phyloP scores from a whole-genome alignment of 2,113 vertebrate species.

The Neomonachus schauinslandi region DNA sequence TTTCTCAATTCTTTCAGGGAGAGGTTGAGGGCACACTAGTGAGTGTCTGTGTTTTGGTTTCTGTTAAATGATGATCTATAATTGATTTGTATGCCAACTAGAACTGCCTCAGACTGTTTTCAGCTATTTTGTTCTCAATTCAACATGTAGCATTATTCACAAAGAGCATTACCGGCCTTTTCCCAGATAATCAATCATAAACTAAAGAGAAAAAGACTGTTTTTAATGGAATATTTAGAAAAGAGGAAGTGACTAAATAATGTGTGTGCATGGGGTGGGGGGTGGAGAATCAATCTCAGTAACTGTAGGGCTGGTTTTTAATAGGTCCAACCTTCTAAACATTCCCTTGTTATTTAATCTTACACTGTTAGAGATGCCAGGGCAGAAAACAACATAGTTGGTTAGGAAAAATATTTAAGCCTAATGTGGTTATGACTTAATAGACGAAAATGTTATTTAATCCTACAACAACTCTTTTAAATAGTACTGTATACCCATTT shows the following conservation, averaged over 20 bases:
- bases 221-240: constrained; percentile 83
- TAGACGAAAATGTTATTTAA: neutral
- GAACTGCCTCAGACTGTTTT: constrained; percentile 81
- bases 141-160: constrained; percentile 81
- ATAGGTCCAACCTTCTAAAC: neutral
- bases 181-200: constrained; percentile 82
- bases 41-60: constrained; percentile 83
- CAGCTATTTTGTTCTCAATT: constrained; percentile 84
- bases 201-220: constrained; percentile 83
- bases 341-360: neutral
- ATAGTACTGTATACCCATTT: neutral
- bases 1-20: constrained; percentile 60
- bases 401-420: neutral
- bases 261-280: neutral
- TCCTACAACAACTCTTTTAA: neutral
- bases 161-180: constrained; percentile 77
- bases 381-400: neutral
- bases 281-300: neutral
- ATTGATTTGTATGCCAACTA: constrained; percentile 86
- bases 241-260: constrained; percentile 70
- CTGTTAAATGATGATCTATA: constrained; percentile 84
- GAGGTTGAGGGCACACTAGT: constrained; percentile 60
- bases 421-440: neutral
- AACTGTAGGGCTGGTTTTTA: neutral
- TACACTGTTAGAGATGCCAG: neutral